phyloP scores from a whole-genome alignment of 2,888 invertebrate genomes.

The Caenorhabditis japonica region DNA sequence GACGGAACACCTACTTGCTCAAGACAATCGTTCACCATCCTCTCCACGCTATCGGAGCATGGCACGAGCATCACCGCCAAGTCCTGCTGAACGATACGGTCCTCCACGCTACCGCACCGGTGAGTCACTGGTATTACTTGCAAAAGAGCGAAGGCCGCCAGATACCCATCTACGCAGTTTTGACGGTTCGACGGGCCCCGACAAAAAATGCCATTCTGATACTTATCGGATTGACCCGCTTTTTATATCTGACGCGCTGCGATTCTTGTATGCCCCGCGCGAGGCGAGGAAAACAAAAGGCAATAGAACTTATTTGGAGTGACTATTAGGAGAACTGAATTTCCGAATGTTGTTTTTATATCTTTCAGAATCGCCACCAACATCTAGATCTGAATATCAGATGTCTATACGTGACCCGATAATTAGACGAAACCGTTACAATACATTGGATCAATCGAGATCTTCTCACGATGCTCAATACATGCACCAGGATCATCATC shows the following conservation, averaged over 20 bases:
- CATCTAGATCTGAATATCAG: conserved; percentile 62
- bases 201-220: conserved; percentile 49
- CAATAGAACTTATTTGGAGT: conserved; percentile 22
- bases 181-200: conserved; percentile 6
- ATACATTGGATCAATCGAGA: conserved; percentile 41
- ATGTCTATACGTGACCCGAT: conserved; percentile 64
- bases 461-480: conserved; percentile 52
- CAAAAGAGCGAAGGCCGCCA: not conserved
- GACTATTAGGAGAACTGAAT: too few species aligned
- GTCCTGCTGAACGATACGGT: conserved; percentile 60
- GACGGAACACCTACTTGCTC: conserved; percentile 73
- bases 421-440: conserved; percentile 49
- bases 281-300: conserved; percentile 17
- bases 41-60: conserved; percentile 63
- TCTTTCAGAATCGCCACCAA: conserved; percentile 66
- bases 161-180: conserved; percentile 41
- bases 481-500: conserved; percentile 22
- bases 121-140: too few species aligned
- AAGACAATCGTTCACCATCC: conserved; percentile 66
- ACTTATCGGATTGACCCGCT: conserved; percentile 50
- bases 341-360: too few species aligned
- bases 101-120: conserved; percentile 61
- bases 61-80: conserved; percentile 59
- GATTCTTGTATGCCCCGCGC: conserved; percentile 20
- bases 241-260: conserved; percentile 35